A percentile compares a stretch with the other conserved stretches of the same genome.
phyloP scores from a whole-genome alignment of 2,888 invertebrate species.

The Pasiphila rectangulata region DNA sequence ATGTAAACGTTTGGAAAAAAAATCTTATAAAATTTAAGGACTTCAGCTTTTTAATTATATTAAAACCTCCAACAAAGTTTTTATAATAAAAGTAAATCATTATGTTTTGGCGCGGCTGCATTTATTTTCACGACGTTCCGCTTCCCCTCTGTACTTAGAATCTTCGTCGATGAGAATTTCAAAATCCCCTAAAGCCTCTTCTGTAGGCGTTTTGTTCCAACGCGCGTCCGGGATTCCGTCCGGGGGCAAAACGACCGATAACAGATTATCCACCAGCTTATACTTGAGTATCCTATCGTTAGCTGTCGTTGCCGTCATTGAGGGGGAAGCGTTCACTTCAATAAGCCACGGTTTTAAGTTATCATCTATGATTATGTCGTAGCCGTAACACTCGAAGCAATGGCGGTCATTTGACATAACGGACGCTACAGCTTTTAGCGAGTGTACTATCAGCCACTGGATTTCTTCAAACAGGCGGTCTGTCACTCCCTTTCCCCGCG shows the following conservation, averaged over 20 bases:
- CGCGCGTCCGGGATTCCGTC: constrained; percentile 91
- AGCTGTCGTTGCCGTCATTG: constrained; percentile 93
- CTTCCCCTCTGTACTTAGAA: constrained; percentile 81
- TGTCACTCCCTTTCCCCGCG: constrained; percentile 91
- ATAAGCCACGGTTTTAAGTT: constrained; percentile 95
- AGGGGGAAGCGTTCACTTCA: constrained; percentile 96
- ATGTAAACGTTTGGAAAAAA: constrained; percentile 3
- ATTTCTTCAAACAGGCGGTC: constrained; percentile 93
- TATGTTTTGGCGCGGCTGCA: constrained; percentile 23
- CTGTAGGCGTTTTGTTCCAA: constrained; percentile 89
- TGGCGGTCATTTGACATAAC: constrained; percentile 95
- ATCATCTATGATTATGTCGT: constrained; percentile 96
- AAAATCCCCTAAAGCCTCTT: constrained; percentile 88
- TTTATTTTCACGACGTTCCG: constrained; percentile 39
- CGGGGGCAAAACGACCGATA: constrained; percentile 92
- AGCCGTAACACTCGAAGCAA: constrained; percentile 96
- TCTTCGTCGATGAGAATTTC: constrained; percentile 88
- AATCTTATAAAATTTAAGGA: constrained; percentile 9
- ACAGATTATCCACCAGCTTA: constrained; percentile 94
- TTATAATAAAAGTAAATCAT: background rate
- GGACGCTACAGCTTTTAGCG: constrained; percentile 92
- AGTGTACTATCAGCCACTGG: constrained; percentile 93
- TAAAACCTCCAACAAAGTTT: background rate
- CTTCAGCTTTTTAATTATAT: constrained; percentile 10
- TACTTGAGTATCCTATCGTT: constrained; percentile 96